Percentiles rank a stretch among this genome's conserved stretches.
Conservation (phyloP, 2,797 vertebrate species). For the Notoglanidium macrostoma region DNA sequence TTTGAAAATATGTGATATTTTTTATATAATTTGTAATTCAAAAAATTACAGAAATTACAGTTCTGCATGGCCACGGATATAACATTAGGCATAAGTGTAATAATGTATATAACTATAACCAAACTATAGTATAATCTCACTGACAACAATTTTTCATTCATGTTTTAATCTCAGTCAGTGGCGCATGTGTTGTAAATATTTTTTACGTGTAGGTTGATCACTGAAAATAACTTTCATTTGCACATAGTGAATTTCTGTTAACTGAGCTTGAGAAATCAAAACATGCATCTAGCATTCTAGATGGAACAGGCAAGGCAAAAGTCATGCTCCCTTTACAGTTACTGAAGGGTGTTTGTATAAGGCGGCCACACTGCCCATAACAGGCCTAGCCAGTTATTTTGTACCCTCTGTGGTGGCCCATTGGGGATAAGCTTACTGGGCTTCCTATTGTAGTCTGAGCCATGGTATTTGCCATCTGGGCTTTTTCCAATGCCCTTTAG, state of each 20-base stretch:
- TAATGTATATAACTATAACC: neutral
- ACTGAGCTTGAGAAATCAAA: slow-evolving; percentile 76
- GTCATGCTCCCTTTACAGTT: slow-evolving; percentile 60
- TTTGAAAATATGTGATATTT: neutral
- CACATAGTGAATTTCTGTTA: slow-evolving; percentile 68
- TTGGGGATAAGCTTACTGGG: slow-evolving; percentile 48
- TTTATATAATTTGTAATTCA: neutral
- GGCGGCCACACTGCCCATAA: slow-evolving; percentile 58
- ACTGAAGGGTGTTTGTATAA: slow-evolving; percentile 67
- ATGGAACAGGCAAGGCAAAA: slow-evolving; percentile 42
- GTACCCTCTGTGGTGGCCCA: slow-evolving; percentile 37
- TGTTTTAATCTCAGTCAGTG: neutral
- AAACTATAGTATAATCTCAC: neutral
- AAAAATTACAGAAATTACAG: neutral
- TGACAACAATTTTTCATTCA: neutral
- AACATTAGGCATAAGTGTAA: neutral
- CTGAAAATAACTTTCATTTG: slow-evolving; percentile 60
- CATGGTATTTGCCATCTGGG: slow-evolving; percentile 65
- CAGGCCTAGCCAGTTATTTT: slow-evolving; percentile 29
- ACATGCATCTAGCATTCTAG: slow-evolving; percentile 61
- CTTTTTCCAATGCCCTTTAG: slow-evolving; percentile 64
- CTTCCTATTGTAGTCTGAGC: slow-evolving; percentile 60
- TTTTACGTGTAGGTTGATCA: slow-evolving; percentile 4
- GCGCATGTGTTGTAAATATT: neutral
- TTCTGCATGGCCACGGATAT: neutral